A percentile compares a stretch with the other conserved stretches of the same genome.
Conservation (phyloP, 2,113 vertebrate species). For the Pantherophis guttatus region DNA sequence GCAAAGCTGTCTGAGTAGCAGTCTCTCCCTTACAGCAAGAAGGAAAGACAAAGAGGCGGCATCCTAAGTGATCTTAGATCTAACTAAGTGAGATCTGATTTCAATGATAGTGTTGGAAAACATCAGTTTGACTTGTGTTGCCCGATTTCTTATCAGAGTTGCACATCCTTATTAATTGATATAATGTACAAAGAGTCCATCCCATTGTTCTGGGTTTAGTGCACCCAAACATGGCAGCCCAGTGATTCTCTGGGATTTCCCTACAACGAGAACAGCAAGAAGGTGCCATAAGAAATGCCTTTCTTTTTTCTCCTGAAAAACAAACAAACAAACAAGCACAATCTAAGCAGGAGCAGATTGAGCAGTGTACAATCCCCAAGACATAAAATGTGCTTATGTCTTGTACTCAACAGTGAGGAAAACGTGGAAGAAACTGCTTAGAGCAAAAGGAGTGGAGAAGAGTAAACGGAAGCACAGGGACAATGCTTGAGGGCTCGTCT, state of each 20-base stretch:
- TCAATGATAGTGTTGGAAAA: background rate
- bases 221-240: background rate
- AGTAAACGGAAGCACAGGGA: background rate
- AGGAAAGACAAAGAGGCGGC: background rate
- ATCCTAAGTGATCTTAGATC: too few relatives aligned
- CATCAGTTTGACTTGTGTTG: background rate
- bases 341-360: background rate
- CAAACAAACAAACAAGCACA: background rate
- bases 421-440: background rate
- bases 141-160: background rate
- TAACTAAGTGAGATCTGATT: background rate
- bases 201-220: background rate
- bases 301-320: background rate
- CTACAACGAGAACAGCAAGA: background rate
- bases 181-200: background rate
- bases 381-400: background rate
- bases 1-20: background rate
- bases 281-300: background rate
- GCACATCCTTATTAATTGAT: background rate
- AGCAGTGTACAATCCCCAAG: background rate
- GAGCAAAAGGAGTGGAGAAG: background rate
- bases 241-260: background rate
- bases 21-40: background rate
- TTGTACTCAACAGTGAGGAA: background rate
- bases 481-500: background rate